Conservation (phyloP, 2,113 vertebrate genomes). For the Xiphophorus couchianus region DNA sequence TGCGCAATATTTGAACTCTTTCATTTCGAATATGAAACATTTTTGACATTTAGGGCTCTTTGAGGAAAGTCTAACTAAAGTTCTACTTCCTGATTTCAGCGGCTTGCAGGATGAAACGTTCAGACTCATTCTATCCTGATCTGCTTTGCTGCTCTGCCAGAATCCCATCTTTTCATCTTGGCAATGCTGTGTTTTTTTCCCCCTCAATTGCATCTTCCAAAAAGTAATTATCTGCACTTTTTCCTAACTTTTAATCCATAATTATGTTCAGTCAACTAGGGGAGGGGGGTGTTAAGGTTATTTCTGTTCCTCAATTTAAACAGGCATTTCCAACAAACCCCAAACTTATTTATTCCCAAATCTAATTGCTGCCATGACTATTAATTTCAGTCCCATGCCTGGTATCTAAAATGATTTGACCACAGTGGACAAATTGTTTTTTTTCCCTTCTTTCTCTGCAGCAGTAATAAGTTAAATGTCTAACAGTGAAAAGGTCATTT, state of each 20-base stretch:
- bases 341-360: constrained; percentile 43
- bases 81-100: neutral
- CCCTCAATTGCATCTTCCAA: neutral
- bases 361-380: constrained; percentile 31
- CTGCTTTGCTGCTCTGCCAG: constrained; percentile 28
- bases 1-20: neutral
- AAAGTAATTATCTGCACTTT: neutral
- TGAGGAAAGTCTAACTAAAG: neutral
- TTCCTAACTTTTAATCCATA: neutral
- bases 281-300: neutral
- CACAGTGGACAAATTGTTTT: constrained; percentile 28
- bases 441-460: neutral
- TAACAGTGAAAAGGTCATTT: constrained; percentile 13
- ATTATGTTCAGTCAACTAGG: neutral
- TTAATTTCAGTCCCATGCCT: constrained; percentile 24
- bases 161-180: constrained; percentile 9
- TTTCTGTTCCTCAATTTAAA: constrained; percentile 5
- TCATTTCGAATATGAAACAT: neutral
- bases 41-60: neutral
- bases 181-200: neutral
- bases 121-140: constrained; percentile 18
- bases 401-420: constrained; percentile 34
- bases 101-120: neutral
- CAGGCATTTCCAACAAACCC: neutral
- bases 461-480: neutral